Conservation (phyloP, 2,797 vertebrate species). For the Hafferia zeledoni region DNA sequence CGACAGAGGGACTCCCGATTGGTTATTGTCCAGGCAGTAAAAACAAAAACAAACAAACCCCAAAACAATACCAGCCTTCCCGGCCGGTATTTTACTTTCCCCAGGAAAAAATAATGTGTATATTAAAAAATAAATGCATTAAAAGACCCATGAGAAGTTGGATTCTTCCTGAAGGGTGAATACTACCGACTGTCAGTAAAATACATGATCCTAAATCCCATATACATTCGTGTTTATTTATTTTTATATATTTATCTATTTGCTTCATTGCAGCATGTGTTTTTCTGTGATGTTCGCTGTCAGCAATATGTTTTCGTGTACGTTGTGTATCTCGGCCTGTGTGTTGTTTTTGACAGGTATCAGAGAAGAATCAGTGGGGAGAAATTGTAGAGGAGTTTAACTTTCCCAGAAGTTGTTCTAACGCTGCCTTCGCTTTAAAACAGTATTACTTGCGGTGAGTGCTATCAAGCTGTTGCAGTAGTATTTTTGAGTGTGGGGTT, state of each 20-base stretch:
- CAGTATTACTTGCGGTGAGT: constrained; percentile 99
- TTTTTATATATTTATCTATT: constrained; percentile 47
- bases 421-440: constrained; percentile 99
- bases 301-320: constrained; percentile 59
- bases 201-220: constrained; percentile 13
- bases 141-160: neutral
- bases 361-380: constrained; percentile 98
- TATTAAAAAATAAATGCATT: constrained; percentile 34
- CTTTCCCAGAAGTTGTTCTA: constrained; percentile 98
- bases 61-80: constrained; percentile 18
- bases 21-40: constrained; percentile 83
- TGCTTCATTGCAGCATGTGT: constrained; percentile 53
- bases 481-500: constrained; percentile 33
- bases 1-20: constrained; percentile 82
- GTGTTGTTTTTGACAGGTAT: constrained; percentile 87
- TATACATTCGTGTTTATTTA: neutral
- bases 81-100: neutral
- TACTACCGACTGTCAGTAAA: constrained; percentile 20
- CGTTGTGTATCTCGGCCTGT: constrained; percentile 71
- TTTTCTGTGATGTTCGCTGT: constrained; percentile 56
- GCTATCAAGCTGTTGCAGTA: constrained; percentile 69
- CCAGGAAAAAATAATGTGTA: neutral
- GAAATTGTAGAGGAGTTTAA: constrained; percentile 97
- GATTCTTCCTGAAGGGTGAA: neutral
- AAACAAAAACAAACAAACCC: constrained; percentile 83